phyloP scores from a whole-genome alignment of 2,113 vertebrate species.

The Scortum barcoo region DNA sequence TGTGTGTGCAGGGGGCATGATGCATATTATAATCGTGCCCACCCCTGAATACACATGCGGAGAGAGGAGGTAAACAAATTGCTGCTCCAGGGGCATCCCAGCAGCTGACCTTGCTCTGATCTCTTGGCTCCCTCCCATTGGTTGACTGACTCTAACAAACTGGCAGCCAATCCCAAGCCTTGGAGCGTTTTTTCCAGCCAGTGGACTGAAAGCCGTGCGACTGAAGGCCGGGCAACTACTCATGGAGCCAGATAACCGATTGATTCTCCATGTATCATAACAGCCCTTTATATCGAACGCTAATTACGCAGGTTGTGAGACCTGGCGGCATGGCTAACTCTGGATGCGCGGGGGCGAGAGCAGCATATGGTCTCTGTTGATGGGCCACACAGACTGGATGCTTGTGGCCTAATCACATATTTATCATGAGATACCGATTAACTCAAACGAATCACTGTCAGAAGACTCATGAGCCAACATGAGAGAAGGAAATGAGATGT shows the following conservation, averaged over 20 bases:
- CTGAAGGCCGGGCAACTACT: too few species aligned
- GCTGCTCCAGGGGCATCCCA: constrained; percentile 44
- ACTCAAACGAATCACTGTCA: constrained; percentile 61
- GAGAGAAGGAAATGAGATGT: constrained; percentile 6
- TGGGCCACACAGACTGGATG: constrained; percentile 4
- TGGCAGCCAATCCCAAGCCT: constrained; percentile 26
- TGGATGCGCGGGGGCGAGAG: constrained; percentile 19
- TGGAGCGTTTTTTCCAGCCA: constrained; percentile 3
- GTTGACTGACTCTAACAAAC: constrained; percentile 36
- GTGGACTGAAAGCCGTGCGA: constrained; percentile 11
- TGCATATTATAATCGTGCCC: constrained; percentile 62
- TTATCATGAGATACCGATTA: constrained; percentile 63
- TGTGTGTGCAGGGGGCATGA: constrained; percentile 49
- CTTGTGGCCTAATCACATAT: constrained; percentile 57
- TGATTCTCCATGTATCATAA: constrained; percentile 53
- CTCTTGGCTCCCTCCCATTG: constrained; percentile 47
- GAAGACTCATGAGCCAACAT: constrained; percentile 48
- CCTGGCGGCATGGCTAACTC: constrained; percentile 8
- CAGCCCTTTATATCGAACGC: constrained; percentile 41
- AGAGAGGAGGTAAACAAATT: constrained; percentile 63
- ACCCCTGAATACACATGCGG: constrained; percentile 14
- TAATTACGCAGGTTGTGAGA: constrained; percentile 50
- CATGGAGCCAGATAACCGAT: constrained; percentile 32
- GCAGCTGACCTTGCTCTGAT: constrained; percentile 64
- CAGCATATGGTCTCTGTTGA: constrained; percentile 28